phyloP scores from a whole-genome alignment of 2,113 vertebrate species.

The Gavia stellata region DNA sequence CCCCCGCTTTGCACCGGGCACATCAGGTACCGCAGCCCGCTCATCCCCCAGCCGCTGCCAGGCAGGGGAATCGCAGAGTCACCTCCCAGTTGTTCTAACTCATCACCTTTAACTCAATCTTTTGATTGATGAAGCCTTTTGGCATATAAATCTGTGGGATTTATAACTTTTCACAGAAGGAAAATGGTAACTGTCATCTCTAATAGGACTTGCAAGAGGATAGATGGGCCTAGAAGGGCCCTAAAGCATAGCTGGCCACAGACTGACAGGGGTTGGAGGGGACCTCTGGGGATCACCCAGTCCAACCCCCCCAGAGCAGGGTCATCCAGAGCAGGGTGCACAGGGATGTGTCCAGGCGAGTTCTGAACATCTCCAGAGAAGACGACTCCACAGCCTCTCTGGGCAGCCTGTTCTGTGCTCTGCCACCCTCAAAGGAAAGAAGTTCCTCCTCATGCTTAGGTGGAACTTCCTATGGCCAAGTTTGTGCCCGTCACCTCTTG shows the following conservation, averaged over 20 bases:
- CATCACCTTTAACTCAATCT: neutral
- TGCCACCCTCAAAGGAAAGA: too few species aligned
- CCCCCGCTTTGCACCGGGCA: neutral
- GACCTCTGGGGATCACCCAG: too few species aligned
- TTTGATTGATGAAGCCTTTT: neutral
- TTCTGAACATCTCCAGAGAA: too few species aligned
- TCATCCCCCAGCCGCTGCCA: accelerated
- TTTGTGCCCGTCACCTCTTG: too few species aligned
- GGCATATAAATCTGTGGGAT: neutral
- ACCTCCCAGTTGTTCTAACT: neutral
- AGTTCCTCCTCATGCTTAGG: too few species aligned
- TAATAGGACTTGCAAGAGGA: neutral
- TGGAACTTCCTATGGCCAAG: too few species aligned
- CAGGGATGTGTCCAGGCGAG: too few species aligned
- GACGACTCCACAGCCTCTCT: too few species aligned
- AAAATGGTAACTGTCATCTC: neutral
- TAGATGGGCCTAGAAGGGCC: neutral
- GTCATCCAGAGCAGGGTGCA: too few species aligned
- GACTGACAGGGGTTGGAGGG: too few species aligned
- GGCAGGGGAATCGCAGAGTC: neutral
- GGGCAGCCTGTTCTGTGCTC: too few species aligned
- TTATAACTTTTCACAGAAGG: neutral
- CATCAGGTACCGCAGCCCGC: neutral
- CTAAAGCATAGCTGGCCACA: neutral
- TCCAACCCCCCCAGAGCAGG: too few species aligned